Percentiles rank a stretch among this genome's conserved stretches.
These are phyloP conservation scores for Pteropus rufus DNA, from an alignment of 2,797 vertebrate species.

Conservation along the genomic window DNA sequence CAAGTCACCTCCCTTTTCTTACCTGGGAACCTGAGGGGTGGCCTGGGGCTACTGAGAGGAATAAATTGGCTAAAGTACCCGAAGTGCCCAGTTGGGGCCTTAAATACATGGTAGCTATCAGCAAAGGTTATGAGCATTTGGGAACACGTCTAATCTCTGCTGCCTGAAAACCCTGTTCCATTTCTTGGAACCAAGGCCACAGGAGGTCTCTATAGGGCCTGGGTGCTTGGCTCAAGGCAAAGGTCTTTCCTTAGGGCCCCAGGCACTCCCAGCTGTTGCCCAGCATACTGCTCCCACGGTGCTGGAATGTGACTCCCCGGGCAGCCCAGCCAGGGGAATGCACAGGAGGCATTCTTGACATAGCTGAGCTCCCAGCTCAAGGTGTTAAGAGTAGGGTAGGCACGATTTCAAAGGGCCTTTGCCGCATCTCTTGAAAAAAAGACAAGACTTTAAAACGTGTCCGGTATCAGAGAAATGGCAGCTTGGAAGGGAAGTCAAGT, in stretches of 20 bases:
- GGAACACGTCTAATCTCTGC: background rate
- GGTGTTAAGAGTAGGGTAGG: background rate
- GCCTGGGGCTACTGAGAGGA: background rate
- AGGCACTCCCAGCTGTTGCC: background rate
- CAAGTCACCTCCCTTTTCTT: background rate
- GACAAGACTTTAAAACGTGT: background rate
- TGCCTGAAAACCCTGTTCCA: background rate
- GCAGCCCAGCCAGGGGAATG: background rate
- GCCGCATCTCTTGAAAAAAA: background rate
- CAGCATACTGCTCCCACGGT: background rate
- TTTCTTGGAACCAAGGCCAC: background rate
- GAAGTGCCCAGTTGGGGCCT: rapidly evolving
- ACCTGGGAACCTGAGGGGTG: too few relatives aligned
- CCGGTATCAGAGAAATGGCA: background rate
- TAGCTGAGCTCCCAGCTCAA: background rate
- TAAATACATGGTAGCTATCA: rapidly evolving
- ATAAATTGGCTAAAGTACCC: background rate
- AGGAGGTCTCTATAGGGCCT: rapidly evolving
- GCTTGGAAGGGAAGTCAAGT: background rate
- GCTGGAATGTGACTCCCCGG: background rate
- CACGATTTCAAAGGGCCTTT: constrained; percentile 15
- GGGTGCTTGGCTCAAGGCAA: background rate
- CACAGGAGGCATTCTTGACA: background rate
- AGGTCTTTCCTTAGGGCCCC: background rate
- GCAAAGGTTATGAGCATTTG: background rate